Base-by-base conservation (phyloP, 2,797 vertebrate species). In the Novumbra hubbsi region DNA sequence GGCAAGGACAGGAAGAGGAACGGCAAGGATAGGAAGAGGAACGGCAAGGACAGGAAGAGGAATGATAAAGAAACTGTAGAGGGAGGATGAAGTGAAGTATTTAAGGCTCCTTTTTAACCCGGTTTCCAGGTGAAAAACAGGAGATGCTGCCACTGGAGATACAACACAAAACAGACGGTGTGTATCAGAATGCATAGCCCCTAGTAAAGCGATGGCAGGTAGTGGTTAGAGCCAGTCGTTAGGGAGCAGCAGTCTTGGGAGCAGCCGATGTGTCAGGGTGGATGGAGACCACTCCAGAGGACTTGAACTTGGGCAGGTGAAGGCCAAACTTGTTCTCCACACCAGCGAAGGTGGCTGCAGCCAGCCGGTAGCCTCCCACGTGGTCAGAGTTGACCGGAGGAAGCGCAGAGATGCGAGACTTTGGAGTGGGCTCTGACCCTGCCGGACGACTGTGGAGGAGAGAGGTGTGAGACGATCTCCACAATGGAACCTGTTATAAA, bases 301-400 rank as follows among this genome's bases (percentile, higher is more conserved):
- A 93, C 84, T 92, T 96, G 90, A 99, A 99, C 83, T 98, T 99
- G 52, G 98, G 98, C 78, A 99, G 95, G 85, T 97, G 96, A 3
- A 99, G 96, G 74, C 98, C 98, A 71, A 99, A 99, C 88, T 98
- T 99, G 91, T 97, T 99, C 91, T 99, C 98, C 84, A 99, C 96
- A 9, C 98, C 98, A 5, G 98, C 97, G 70, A 99, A 99, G 0
- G 98, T 99, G 74, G 97, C 98, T 0, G 97, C 96, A 2, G 98
- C 98, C 69, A 99, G 94, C 83, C 96, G 95, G 87, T 97, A 99
- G 80, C 98, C 98, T 38, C 98, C 98, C 0, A 98, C 92, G 72
- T 99, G 98, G 73, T 98, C 95, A 0, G 95, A 89, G 24, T 93
- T 95, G 71, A 92, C 94, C 2, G 97, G 96, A 81, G 97, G 98